These are phyloP conservation scores for Albula goreensis DNA, from an alignment of 2,113 vertebrate genomes.

Conservation along the genomic window DNA sequence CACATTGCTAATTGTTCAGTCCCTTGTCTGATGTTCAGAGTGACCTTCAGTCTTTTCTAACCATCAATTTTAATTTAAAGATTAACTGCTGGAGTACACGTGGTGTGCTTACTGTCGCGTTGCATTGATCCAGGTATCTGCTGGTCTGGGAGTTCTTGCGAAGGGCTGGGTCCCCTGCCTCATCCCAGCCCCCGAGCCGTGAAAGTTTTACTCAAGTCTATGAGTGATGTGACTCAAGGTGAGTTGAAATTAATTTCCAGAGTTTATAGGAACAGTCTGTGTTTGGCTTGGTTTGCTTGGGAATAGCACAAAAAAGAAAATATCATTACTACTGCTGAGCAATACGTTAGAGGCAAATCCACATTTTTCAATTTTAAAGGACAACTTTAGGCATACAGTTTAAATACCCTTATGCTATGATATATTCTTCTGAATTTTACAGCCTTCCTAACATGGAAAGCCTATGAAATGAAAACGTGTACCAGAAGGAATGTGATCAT, in stretches of 20 bases:
- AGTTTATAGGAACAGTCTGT: background rate
- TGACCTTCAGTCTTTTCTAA: background rate
- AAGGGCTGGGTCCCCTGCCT: background rate
- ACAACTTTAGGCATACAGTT: background rate
- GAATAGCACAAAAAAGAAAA: background rate
- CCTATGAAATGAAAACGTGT: background rate
- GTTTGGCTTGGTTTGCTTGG: background rate
- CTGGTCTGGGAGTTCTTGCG: background rate
- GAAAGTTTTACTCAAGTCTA: background rate
- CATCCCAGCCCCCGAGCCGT: background rate
- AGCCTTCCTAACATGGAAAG: background rate
- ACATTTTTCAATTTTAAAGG: background rate
- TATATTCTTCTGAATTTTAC: background rate
- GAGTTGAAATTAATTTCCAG: background rate
- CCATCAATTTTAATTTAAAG: slow-evolving; percentile 1
- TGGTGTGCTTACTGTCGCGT: background rate
- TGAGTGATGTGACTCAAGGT: background rate
- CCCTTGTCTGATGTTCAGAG: too few relatives aligned
- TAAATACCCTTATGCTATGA: background rate
- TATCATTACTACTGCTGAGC: background rate
- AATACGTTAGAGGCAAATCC: background rate
- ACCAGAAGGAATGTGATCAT: too few relatives aligned
- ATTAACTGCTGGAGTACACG: background rate
- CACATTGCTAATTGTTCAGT: background rate
- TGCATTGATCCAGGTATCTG: background rate